A percentile compares a stretch with the other conserved stretches of the same genome.
phyloP scores from a whole-genome alignment of 64 coral and sea anemone genomes.

The Stichodactyla mertensii region DNA sequence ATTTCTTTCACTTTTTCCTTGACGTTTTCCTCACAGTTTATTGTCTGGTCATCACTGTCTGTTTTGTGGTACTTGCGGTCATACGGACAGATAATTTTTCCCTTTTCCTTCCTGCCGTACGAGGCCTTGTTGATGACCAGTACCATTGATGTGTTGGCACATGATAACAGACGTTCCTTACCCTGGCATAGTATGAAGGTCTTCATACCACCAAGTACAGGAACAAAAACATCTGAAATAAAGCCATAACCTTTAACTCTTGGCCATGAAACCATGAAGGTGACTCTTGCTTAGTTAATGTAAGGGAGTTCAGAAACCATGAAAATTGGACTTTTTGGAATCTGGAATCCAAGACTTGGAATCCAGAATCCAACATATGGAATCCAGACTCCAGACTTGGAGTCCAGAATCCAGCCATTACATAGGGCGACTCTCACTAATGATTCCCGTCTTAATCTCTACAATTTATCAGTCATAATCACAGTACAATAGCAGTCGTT shows the following conservation, averaged over 20 bases:
- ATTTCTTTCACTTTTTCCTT: not conserved
- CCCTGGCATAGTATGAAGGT: slow-evolving; percentile 37
- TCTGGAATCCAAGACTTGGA: no score
- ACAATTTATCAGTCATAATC: no score
- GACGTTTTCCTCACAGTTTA: not conserved
- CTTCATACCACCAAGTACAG: not conserved
- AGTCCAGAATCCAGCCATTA: no score
- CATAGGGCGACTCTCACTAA: no score
- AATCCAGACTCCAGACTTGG: no score
- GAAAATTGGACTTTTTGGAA: no score
- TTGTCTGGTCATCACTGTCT: not conserved
- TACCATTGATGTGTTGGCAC: slow-evolving; percentile 53
- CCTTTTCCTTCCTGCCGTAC: slow-evolving; percentile 23
- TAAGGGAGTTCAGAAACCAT: no score
- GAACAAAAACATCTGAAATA: slow-evolving; percentile 32
- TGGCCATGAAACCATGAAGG: no score
- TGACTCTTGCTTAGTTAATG: no score
- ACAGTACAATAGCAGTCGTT: no score
- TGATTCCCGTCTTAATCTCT: no score
- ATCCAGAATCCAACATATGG: no score
- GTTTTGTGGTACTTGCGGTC: not conserved
- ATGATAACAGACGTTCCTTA: not conserved
- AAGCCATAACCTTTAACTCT: not conserved
- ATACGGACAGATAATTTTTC: slow-evolving; percentile 43
- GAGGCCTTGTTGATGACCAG: slow-evolving; percentile 62